Evolutionary conservation across 1,140 invertebrate species (phyloP).

Genomic region (Orchestia grillus): DNA sequence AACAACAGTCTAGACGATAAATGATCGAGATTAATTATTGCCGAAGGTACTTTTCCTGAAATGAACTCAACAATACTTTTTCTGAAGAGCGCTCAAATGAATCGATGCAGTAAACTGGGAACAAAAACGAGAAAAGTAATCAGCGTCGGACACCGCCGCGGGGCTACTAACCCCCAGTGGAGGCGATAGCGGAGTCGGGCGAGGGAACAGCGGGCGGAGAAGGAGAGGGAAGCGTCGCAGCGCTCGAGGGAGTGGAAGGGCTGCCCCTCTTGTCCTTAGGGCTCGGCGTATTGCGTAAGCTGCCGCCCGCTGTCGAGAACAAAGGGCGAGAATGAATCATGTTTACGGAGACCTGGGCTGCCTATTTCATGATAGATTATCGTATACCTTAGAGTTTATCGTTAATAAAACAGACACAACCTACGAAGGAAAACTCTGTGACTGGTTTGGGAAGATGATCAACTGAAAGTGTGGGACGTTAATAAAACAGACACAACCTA

Average conservation of each 20-base stretch:
- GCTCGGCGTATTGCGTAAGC: conserved; percentile 64
- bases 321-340: neutral
- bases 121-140: neutral
- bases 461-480: neutral
- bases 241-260: conserved; percentile 56
- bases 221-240: conserved; percentile 60
- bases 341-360: neutral
- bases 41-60: no score
- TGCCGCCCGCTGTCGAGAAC: conserved; percentile 55
- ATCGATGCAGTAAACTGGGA: no score
- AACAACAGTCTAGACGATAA: no score
- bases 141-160: neutral
- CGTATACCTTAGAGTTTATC: neutral
- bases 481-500: neutral
- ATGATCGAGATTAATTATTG: no score
- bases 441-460: neutral
- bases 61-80: no score
- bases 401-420: neutral
- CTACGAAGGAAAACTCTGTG: neutral
- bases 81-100: no score
- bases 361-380: neutral
- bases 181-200: conserved; percentile 2
- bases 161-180: conserved; percentile 38
- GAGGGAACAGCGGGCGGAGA: conserved; percentile 56
- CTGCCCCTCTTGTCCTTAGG: conserved; percentile 63